phyloP scores from a whole-genome alignment of 2,113 vertebrate genomes.

The Peromyscus polionotus region DNA sequence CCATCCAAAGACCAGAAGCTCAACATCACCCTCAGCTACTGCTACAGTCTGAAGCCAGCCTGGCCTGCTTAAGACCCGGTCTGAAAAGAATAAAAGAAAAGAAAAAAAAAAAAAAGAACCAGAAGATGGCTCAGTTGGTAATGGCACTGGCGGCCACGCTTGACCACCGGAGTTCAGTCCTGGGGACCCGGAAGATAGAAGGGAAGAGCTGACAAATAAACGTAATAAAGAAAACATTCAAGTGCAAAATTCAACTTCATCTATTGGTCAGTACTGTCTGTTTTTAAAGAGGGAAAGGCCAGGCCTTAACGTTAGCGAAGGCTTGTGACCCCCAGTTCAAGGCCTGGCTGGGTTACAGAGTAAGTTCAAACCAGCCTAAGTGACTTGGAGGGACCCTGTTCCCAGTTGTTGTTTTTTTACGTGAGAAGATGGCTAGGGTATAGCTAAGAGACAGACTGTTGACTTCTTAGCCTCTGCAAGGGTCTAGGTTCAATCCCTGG shows the following conservation, averaged over 20 bases:
- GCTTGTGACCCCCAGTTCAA: background rate
- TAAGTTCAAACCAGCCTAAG: background rate
- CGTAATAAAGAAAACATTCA: background rate
- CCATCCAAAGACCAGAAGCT: background rate
- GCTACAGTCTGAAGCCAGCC: background rate
- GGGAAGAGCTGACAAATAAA: background rate
- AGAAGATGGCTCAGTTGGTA: background rate
- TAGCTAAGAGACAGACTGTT: background rate
- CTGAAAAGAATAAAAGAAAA: background rate
- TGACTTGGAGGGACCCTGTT: background rate
- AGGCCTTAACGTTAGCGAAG: background rate
- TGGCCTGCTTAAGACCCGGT: too few species aligned
- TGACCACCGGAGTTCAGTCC: background rate
- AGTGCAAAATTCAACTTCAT: background rate
- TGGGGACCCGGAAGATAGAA: background rate
- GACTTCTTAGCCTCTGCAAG: background rate
- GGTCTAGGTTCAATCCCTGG: background rate
- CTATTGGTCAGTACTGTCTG: background rate
- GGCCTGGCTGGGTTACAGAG: background rate
- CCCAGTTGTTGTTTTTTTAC: background rate
- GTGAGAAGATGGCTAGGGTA: background rate
- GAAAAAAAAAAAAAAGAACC: background rate
- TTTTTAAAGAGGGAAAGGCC: background rate
- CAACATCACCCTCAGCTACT: background rate
- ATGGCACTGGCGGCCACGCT: background rate